Conservation (phyloP, 2,797 vertebrate genomes). For the Sternotherus odoratus region DNA sequence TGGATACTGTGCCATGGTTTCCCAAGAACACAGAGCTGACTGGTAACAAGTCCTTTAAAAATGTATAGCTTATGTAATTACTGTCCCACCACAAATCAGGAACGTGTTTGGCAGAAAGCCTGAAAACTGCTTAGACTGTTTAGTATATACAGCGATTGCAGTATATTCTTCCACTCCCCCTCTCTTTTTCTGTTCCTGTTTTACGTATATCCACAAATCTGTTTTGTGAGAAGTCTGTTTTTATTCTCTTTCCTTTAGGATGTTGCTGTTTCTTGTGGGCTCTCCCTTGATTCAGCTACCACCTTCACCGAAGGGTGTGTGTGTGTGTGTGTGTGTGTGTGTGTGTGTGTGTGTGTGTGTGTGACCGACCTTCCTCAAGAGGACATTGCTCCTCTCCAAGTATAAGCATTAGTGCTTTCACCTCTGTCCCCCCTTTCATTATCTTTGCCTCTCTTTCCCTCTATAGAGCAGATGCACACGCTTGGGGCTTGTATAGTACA, state of each 20-base stretch:
- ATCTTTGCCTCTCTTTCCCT: neutral
- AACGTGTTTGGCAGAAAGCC: neutral
- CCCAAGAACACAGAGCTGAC: too few relatives aligned
- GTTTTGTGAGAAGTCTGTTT: neutral
- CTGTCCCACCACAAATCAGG: neutral
- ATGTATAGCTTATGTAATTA: neutral
- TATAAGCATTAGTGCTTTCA: neutral
- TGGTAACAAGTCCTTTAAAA: neutral
- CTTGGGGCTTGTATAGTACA: too few relatives aligned
- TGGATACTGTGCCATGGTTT: too few relatives aligned
- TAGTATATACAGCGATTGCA: neutral
- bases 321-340: neutral
- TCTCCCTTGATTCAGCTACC: neutral
- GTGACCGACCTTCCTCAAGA: too few relatives aligned
- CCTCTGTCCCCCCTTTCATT: rapidly evolving
- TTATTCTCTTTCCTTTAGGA: rapidly evolving
- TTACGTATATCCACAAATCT: neutral
- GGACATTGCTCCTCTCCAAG: rapidly evolving
- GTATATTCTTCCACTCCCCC: neutral
- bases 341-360: neutral
- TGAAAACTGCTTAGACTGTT: neutral
- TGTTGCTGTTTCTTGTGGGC: neutral
- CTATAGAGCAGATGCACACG: neutral
- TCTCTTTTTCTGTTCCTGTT: neutral
- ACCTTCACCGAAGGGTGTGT: neutral